Conservation (phyloP, 2,797 vertebrate genomes). For the Falco cherrug region DNA sequence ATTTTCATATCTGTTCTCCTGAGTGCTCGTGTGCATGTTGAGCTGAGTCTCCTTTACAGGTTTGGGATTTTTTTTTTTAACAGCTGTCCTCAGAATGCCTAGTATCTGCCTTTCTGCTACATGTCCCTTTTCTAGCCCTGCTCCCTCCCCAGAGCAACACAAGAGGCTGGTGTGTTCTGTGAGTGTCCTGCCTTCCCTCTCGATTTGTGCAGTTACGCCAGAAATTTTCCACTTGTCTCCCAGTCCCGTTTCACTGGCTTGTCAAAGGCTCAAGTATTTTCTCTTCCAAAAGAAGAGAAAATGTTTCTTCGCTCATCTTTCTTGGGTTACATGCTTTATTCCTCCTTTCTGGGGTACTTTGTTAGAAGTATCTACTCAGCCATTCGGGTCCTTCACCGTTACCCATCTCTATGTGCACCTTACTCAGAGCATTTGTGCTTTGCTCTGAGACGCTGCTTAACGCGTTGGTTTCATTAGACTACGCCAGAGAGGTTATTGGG, state of each 20-base stretch:
- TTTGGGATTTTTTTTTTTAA: background rate
- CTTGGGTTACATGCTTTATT: conserved; percentile 19
- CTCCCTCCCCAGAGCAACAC: conserved; percentile 13
- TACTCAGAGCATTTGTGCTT: background rate
- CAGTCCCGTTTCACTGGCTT: conserved; percentile 31
- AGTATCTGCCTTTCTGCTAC: background rate
- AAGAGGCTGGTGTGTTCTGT: conserved; percentile 60
- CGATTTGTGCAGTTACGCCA: conserved; percentile 70
- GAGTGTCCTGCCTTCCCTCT: conserved; percentile 64
- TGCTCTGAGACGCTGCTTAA: background rate
- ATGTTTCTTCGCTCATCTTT: background rate
- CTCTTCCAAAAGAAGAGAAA: background rate
- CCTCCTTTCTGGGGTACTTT: conserved; percentile 2
- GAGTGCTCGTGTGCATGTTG: background rate
- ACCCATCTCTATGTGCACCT: background rate
- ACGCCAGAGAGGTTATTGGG: background rate
- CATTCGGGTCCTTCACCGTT: background rate
- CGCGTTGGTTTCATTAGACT: background rate
- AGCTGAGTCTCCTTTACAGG: background rate
- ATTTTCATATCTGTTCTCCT: background rate
- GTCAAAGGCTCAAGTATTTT: conserved; percentile 16
- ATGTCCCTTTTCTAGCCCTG: background rate
- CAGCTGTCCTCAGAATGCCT: background rate
- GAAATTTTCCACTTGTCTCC: conserved; percentile 74
- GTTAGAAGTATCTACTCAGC: conserved; percentile 22